Conservation (phyloP, 2,888 invertebrate species). For the Falcaria lacertinaria region DNA sequence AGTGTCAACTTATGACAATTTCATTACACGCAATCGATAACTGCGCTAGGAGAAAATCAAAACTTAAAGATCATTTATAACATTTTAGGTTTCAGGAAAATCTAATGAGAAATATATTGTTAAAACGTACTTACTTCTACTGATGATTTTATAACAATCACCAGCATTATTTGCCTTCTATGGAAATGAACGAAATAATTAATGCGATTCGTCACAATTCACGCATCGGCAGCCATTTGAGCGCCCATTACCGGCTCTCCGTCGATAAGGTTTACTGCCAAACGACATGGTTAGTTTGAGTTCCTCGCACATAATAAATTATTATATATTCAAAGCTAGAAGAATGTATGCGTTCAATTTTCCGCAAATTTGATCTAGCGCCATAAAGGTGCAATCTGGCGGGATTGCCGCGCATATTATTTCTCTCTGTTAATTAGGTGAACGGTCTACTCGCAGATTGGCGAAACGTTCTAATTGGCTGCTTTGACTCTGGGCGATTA, state of each 20-base stretch:
- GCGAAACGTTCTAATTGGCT: background rate
- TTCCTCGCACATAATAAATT: conserved; percentile 71
- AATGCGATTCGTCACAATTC: conserved; percentile 63
- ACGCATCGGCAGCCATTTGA: conserved; percentile 60
- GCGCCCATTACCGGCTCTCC: conserved; percentile 59
- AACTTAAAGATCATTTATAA: no score
- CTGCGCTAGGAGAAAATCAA: no score
- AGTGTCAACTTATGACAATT: no score
- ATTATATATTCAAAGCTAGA: conserved; percentile 64
- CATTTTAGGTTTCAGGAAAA: no score
- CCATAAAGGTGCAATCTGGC: conserved; percentile 46
- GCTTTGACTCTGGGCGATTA: background rate
- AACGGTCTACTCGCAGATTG: conserved; percentile 42
- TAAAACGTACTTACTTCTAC: background rate
- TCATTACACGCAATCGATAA: no score
- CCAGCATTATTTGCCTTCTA: conserved; percentile 27
- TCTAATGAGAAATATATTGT: background rate
- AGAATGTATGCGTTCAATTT: conserved; percentile 68
- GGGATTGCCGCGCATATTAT: conserved; percentile 6
- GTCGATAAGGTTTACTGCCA: conserved; percentile 70
- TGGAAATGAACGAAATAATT: conserved; percentile 59
- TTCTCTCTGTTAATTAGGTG: conserved; percentile 48
- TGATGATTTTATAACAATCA: conserved; percentile 16
- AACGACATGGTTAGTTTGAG: conserved; percentile 74
- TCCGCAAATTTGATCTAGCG: conserved; percentile 73